Base-by-base conservation (phyloP, 2,888 invertebrate species). In the Pseudoips prasinana region DNA sequence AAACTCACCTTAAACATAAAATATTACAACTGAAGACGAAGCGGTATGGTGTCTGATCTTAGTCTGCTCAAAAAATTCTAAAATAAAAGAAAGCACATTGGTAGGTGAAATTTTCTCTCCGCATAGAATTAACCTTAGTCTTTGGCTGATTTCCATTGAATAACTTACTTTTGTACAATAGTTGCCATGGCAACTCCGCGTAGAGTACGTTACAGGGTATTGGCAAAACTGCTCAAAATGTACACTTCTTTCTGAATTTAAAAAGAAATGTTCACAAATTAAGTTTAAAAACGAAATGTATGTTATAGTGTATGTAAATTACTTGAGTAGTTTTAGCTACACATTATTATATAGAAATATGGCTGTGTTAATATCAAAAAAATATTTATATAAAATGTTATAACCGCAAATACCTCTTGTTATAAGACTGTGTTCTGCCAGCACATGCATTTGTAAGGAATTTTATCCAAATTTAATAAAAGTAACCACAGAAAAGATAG, bases 361-460 rank as follows among this genome's bases (percentile, higher is more conserved):
- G 87, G 87, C 87, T 87, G 88, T 87, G 88, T 81, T 79, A 72
- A 80, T 80, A 83, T 85, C 85, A 82, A 87, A 86, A 84, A 79
- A 63, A 72, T 79, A 83, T 80, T 76, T 79, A 66, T 73, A 66
- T 51, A 71, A 58, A 70, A 61, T 58, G 61, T 69, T 73, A 73
- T 61, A 80, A 86, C 88, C 88, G 67, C 74, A 70, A 79, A 77
- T 87, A 87, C 88, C 87, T 87, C 88, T 80, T 77, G 79, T 68
- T 69, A 67, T 65, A 79, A 80, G 76, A 80, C 81, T 83, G 77
- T 66, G 63, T 64, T 64, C 60, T 63, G 61, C 67, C 66, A 72
- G 65, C 73, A 64, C 61, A 61, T 58, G 67, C 70, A 73, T 76
- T 75, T 70, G 57, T 53, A 53, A 63, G 51, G 49, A 52, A 14